phyloP scores from a whole-genome alignment of 2,113 vertebrate species.

The Ellobius talpinus region DNA sequence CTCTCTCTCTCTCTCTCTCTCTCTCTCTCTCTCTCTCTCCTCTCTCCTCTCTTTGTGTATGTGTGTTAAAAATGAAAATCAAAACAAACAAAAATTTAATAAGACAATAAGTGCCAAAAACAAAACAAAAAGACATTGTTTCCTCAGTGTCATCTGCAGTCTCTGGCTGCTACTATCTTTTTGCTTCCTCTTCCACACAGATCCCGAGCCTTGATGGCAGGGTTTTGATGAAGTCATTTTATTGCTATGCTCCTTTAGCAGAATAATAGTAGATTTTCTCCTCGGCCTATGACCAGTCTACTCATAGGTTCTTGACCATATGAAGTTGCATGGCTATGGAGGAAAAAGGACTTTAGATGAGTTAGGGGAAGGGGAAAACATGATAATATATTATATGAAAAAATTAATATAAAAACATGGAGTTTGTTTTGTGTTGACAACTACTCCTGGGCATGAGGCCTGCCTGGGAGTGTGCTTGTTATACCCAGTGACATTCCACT shows the following conservation, averaged over 20 bases:
- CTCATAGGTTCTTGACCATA: not conserved
- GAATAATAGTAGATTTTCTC: not conserved
- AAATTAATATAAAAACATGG: not conserved
- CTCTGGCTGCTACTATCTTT: too few relatives aligned
- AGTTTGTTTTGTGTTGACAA: not conserved
- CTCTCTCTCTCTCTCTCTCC: not conserved
- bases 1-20: too few relatives aligned
- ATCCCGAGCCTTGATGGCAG: not conserved
- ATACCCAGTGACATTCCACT: not conserved
- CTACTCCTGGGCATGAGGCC: not conserved
- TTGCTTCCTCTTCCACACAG: too few relatives aligned
- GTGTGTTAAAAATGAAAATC: not conserved
- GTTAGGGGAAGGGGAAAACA: not conserved
- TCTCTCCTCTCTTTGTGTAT: not conserved
- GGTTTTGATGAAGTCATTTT: not conserved
- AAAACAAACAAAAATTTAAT: not conserved
- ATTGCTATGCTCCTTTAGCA: not conserved
- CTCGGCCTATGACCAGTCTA: not conserved
- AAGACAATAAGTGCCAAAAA: too few relatives aligned
- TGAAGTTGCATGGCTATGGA: not conserved
- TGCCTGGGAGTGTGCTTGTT: not conserved
- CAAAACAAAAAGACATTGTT: too few relatives aligned
- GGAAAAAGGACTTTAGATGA: not conserved
- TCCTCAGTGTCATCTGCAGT: too few relatives aligned
- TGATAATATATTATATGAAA: not conserved